These are phyloP conservation scores for Adrianichthys oophorus DNA, from an alignment of 2,797 vertebrate genomes.

Conservation along the genomic window DNA sequence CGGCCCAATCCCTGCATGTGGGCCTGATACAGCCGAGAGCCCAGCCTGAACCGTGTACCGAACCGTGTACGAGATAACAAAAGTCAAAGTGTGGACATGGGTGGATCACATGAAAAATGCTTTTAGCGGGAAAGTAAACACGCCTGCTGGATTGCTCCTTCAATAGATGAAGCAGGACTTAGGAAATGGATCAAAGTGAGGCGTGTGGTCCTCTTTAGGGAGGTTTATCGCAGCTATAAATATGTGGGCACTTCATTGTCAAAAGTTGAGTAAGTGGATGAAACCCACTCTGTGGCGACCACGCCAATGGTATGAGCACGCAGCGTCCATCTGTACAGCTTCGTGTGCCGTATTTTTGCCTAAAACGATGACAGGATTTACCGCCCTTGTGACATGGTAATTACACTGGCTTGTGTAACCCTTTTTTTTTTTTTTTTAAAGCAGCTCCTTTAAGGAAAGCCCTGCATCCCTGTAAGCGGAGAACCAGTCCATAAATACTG, in stretches of 20 bases:
- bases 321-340: not conserved
- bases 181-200: no score
- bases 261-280: conserved; percentile 21
- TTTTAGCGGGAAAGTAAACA: conserved; percentile 4
- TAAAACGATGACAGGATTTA: conserved; percentile 65
- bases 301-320: not conserved
- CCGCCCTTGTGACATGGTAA: conserved; percentile 51
- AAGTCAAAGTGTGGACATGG: conserved; percentile 12
- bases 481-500: conserved; percentile 65
- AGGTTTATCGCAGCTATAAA: conserved; percentile 84
- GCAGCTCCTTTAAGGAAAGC: conserved; percentile 64
- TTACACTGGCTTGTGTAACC: conserved; percentile 53
- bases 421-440: conserved; percentile 60
- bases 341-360: conserved; percentile 26
- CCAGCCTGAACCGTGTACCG: conserved; percentile 25
- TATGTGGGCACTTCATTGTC: conserved; percentile 41
- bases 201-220: conserved; percentile 71
- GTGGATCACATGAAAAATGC: not conserved
- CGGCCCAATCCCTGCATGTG: conserved; percentile 56
- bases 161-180: not conserved
- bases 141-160: conserved; percentile 7
- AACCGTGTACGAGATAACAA: conserved; percentile 5
- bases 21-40: conserved; percentile 41
- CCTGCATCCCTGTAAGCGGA: conserved; percentile 58
- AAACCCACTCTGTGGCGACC: conserved; percentile 5